phyloP scores from a whole-genome alignment of 2,888 invertebrate genomes.

The Entomobrya multifasciata region DNA sequence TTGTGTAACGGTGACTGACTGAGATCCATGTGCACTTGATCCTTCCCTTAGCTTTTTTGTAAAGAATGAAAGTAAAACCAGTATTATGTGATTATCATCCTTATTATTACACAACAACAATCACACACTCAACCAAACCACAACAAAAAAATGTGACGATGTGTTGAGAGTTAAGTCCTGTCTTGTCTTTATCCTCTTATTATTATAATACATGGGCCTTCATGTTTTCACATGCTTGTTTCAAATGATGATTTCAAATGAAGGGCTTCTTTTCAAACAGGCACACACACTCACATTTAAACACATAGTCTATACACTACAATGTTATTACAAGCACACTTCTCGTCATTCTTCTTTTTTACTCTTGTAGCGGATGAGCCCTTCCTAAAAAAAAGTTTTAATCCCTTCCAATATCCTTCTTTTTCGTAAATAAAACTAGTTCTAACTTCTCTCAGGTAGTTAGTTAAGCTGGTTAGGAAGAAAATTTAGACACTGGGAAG shows the following conservation, averaged over 20 bases:
- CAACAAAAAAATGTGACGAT: conserved; percentile 20
- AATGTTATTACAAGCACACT: neutral
- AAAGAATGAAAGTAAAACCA: conserved; percentile 54
- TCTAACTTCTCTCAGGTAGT: conserved; percentile 10
- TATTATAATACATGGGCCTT: neutral
- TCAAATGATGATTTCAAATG: neutral
- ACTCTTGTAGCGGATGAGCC: conserved; percentile 37
- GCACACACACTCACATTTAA: neutral
- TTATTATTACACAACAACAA: conserved; percentile 59
- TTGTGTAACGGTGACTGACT: conserved; percentile 57
- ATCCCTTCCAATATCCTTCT: conserved; percentile 29
- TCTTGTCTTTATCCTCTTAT: neutral
- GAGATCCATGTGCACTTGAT: conserved; percentile 69
- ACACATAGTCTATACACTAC: neutral
- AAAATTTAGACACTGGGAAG: conserved; percentile 7
- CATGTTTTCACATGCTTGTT: neutral
- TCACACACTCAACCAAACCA: conserved; percentile 13
- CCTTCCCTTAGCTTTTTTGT: conserved; percentile 33
- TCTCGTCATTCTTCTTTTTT: conserved; percentile 18
- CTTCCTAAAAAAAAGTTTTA: conserved; percentile 46
- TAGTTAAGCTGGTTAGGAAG: conserved; percentile 22
- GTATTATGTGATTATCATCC: conserved; percentile 51
- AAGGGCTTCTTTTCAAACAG: conserved; percentile 22
- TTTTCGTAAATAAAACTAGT: conserved; percentile 30
- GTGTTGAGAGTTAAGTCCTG: neutral